These are phyloP conservation scores for Oeneis ivallda DNA, from an alignment of 2,888 invertebrate species.

Conservation along the genomic window DNA sequence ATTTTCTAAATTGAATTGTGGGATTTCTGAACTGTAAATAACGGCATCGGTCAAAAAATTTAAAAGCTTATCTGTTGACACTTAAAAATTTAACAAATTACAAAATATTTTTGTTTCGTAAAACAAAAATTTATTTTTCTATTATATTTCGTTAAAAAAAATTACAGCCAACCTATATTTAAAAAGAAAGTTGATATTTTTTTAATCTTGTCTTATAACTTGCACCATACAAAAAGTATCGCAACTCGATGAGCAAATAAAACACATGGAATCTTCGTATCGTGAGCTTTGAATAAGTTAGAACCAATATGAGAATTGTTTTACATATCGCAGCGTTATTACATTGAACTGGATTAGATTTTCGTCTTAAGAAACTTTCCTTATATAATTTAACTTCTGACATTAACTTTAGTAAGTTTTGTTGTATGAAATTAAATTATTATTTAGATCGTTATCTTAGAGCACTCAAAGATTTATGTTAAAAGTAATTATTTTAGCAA, in stretches of 20 bases:
- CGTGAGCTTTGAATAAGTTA: conserved; percentile 73
- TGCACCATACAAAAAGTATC: conserved; percentile 54
- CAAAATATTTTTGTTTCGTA: too few species aligned
- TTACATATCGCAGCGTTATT: conserved; percentile 38
- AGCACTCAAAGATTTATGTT: background rate
- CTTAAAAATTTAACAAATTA: too few species aligned
- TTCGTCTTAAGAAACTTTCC: conserved; percentile 2
- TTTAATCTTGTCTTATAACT: conserved; percentile 37
- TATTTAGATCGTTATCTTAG: background rate
- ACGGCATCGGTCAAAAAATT: too few species aligned
- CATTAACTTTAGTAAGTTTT: conserved; percentile 5
- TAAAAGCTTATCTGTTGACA: too few species aligned
- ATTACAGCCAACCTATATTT: too few species aligned
- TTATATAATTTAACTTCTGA: conserved; percentile 6
- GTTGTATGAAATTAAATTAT: background rate
- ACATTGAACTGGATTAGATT: conserved; percentile 19
- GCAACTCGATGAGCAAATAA: conserved; percentile 78
- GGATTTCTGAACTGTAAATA: too few species aligned
- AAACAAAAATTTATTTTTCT: too few species aligned
- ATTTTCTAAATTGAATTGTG: too few species aligned
- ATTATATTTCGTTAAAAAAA: background rate
- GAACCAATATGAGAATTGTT: conserved; percentile 72
- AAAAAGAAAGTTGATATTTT: background rate
- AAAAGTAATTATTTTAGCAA: too few species aligned
- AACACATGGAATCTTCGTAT: conserved; percentile 66